A percentile compares a stretch with the other conserved stretches of the same genome.
These are phyloP conservation scores for Stenoptilia bipunctidactyla DNA, from an alignment of 2,888 invertebrate species.

Conservation along the genomic window DNA sequence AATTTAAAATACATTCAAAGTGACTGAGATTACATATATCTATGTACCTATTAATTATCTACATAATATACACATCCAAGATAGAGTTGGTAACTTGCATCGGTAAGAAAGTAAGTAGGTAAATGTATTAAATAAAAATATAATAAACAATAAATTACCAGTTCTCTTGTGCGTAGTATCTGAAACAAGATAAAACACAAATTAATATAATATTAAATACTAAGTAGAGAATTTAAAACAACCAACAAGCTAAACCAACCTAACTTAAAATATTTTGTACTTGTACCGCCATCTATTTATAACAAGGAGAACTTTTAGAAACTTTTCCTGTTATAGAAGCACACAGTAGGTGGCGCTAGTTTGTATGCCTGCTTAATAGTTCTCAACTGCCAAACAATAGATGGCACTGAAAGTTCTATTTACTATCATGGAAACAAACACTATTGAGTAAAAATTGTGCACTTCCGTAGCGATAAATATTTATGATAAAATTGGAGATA, in stretches of 20 bases:
- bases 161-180: slow-evolving; percentile 69
- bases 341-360: slow-evolving; percentile 10
- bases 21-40: too few species aligned
- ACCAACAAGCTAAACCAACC: background rate
- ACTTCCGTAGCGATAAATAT: too few species aligned
- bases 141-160: slow-evolving; percentile 31
- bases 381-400: slow-evolving; percentile 20
- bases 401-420: slow-evolving; percentile 24
- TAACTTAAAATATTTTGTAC: background rate
- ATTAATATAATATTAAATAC: slow-evolving; percentile 28
- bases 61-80: too few species aligned
- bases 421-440: too few species aligned
- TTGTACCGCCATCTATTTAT: slow-evolving; percentile 35
- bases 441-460: too few species aligned
- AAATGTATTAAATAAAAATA: too few species aligned
- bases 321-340: background rate
- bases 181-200: slow-evolving; percentile 54
- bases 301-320: slow-evolving; percentile 20
- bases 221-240: background rate
- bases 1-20: too few species aligned
- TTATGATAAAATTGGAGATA: too few species aligned
- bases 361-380: slow-evolving; percentile 4
- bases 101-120: too few species aligned
- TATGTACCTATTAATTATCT: background rate
- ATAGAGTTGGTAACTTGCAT: too few species aligned